These are phyloP conservation scores for Ectemnius continuus DNA, from an alignment of 2,888 invertebrate species.

Conservation along the genomic window DNA sequence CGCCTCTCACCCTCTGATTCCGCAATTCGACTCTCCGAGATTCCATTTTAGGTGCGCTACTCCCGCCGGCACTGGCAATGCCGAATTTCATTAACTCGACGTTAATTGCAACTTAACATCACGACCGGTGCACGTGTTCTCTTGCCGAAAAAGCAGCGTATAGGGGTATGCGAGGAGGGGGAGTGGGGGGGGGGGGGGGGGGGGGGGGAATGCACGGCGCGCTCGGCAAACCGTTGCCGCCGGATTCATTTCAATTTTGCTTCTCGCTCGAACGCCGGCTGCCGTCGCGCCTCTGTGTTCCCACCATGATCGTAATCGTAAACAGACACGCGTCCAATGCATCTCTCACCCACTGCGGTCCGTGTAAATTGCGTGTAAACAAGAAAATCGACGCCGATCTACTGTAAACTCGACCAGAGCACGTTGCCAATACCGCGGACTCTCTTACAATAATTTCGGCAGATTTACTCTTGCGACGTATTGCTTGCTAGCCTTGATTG, in stretches of 20 bases:
- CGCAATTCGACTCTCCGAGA: neutral
- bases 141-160: too few species aligned
- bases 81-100: slow-evolving; percentile 1
- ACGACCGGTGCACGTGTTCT: too few species aligned
- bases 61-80: neutral
- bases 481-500: too few species aligned
- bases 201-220: neutral
- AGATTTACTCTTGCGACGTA: too few species aligned
- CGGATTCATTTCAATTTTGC: slow-evolving; percentile 57
- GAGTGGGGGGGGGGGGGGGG: too few species aligned
- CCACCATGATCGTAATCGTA: slow-evolving; percentile 12
- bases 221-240: slow-evolving; percentile 56
- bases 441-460: neutral
- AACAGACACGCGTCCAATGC: neutral
- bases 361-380: slow-evolving; percentile 56
- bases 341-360: slow-evolving; percentile 1
- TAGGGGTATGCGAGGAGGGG: too few species aligned
- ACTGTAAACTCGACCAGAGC: slow-evolving; percentile 34
- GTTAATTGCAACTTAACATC: slow-evolving; percentile 5
- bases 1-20: too few species aligned
- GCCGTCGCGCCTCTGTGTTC: slow-evolving; percentile 25
- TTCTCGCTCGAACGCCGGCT: slow-evolving; percentile 41
- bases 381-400: slow-evolving; percentile 39
- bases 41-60: neutral
- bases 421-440: slow-evolving; percentile 4